Evolutionary conservation across 1,140 invertebrate species (phyloP).

Genomic region (Drosophila prosaltans): DNA sequence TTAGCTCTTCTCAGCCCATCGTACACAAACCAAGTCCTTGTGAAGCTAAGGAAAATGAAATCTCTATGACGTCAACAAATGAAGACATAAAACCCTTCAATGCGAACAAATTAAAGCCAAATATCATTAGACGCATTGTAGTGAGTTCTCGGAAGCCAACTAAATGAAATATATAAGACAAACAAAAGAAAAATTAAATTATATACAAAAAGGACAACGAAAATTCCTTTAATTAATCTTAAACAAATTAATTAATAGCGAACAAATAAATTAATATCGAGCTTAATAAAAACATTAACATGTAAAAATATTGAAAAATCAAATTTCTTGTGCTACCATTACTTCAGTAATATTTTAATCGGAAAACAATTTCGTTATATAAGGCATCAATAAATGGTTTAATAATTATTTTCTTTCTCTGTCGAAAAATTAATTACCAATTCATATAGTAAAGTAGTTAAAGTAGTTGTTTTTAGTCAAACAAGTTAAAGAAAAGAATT

Average conservation of each 20-base stretch:
- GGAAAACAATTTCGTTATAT: too few species aligned
- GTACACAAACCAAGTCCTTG: slow-evolving; percentile 56
- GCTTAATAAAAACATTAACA: neutral
- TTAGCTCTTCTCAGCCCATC: slow-evolving; percentile 49
- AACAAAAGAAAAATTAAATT: neutral
- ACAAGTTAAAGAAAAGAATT: too few species aligned
- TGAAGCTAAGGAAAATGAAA: slow-evolving; percentile 51
- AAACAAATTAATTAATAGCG: neutral
- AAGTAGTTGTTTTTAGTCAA: too few species aligned
- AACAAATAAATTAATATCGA: slow-evolving; percentile 27
- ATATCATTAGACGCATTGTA: slow-evolving; percentile 62
- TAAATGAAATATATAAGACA: slow-evolving; percentile 7
- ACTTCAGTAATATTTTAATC: too few species aligned
- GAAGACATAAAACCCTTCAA: slow-evolving; percentile 50
- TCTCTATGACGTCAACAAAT: slow-evolving; percentile 10
- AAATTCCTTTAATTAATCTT: slow-evolving; percentile 30
- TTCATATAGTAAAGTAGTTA: too few species aligned
- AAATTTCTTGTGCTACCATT: too few species aligned
- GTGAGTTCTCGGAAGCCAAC: slow-evolving; percentile 51
- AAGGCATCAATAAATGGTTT: too few species aligned
- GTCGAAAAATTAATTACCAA: too few species aligned
- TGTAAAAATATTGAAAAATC: neutral
- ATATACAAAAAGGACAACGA: neutral
- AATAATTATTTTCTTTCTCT: too few species aligned
- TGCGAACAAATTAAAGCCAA: slow-evolving; percentile 32